Base-by-base conservation (phyloP, 2,888 invertebrate genomes). In the Atethmia centrago region DNA sequence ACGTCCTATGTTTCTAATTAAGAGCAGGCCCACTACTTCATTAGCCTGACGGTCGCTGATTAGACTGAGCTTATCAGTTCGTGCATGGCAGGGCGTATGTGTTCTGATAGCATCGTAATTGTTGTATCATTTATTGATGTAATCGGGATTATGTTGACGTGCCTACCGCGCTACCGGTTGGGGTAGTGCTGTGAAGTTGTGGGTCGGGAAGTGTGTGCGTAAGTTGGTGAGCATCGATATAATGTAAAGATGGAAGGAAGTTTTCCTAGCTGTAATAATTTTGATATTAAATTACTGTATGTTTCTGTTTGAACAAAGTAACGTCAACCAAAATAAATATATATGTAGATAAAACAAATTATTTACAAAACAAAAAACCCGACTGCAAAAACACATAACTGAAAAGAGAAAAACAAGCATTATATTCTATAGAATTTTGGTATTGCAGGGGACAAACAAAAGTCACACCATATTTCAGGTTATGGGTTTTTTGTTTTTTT, bases 101-200 rank as follows among this genome's bases (percentile, higher is more conserved):
- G 83, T 69, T 51, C 59, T 63, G 85, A 85, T 86, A 70, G 45
- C 59, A 86, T 86, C 85, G 70, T 84, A 86, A 85, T 85, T 84
- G 85, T 86, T 86, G 65, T 67, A 85, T 86, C 86, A 80, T 77
- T 80, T 86, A 85, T 80, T 82, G 86, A 85, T 85, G 71, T 74
- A 82, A 82, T 84, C 85, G 28, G 61, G 80, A 67, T 70, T 53
- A 49, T 64, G 74, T 71, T 81, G 82, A 82, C 78, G 55, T 68
- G 74, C 0, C 12, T 49, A 58, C 59, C 45, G 40, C 36, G 67
- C 83, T 81, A 71, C 83, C 58, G 67, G 83, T 75, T 79, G 4
- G 45, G 47, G 21, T 53, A 51, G 25, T 3, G 28, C 14, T 25
- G 51, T 2, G 19, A 47, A 12, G 25, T 53, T 53, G 45, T 58